These are phyloP conservation scores for Syncerus caffer DNA, from an alignment of 2,797 vertebrate species.

Conservation along the genomic window DNA sequence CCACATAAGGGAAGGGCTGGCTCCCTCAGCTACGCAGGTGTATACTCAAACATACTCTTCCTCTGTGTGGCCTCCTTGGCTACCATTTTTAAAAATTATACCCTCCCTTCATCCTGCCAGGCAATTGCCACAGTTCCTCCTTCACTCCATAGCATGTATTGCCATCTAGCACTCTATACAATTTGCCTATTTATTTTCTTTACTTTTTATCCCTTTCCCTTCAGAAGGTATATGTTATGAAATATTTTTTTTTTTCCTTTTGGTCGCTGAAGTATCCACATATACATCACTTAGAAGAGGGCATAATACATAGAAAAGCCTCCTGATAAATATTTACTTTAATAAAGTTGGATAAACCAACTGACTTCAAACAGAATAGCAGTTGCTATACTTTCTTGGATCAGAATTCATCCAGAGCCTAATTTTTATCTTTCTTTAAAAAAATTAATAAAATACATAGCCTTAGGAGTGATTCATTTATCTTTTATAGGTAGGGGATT, in stretches of 20 bases:
- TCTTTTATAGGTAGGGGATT: conserved; percentile 8
- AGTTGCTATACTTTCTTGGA: background rate
- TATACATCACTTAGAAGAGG: background rate
- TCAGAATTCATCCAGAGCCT: background rate
- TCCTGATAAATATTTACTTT: background rate
- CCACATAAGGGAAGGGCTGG: background rate
- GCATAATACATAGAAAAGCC: background rate
- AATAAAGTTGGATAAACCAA: background rate
- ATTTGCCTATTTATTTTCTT: background rate
- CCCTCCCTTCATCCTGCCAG: background rate
- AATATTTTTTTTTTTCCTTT: background rate
- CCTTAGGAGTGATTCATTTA: background rate
- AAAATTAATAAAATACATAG: background rate
- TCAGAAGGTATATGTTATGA: background rate
- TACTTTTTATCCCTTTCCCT: background rate
- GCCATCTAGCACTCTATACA: background rate
- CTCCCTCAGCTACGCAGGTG: no score
- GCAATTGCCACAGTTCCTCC: background rate
- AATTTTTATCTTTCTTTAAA: background rate
- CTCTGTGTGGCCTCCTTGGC: background rate
- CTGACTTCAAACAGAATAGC: background rate
- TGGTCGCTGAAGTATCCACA: background rate
- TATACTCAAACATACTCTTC: background rate
- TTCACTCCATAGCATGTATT: background rate
- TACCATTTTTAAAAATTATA: background rate